Evolutionary conservation across 2,797 vertebrate genomes (phyloP).

Genomic region (Hapalemur alaotrensis): DNA sequence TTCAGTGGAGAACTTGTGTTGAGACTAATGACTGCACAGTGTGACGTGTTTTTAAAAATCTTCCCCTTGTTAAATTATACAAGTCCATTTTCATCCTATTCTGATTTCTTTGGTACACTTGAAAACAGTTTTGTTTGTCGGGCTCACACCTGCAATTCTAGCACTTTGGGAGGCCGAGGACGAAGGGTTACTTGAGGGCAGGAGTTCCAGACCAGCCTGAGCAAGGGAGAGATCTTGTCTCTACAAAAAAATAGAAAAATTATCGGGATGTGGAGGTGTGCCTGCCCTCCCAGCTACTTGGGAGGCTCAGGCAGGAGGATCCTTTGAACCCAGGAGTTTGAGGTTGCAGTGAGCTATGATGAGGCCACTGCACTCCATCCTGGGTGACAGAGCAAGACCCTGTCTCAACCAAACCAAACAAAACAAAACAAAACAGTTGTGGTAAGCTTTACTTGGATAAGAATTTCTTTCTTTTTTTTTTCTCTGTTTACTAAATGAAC

Average conservation of each 20-base stretch:
- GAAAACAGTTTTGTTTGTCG: background rate
- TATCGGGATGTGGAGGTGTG: background rate
- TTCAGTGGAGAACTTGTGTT: background rate
- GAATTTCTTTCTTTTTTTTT: background rate
- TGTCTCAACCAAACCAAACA: background rate
- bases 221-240: background rate
- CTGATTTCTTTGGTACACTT: background rate
- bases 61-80: background rate
- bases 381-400: background rate
- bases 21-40: background rate
- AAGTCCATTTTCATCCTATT: conserved; percentile 10
- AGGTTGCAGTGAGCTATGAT: background rate
- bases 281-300: background rate
- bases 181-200: background rate
- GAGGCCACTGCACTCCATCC: background rate
- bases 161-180: rapidly evolving
- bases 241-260: background rate
- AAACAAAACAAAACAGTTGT: background rate
- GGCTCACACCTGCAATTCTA: background rate
- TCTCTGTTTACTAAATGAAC: background rate
- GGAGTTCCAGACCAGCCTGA: background rate
- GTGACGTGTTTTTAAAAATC: background rate
- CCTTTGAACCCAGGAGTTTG: background rate
- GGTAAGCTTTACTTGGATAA: background rate
- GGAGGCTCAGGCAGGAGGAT: background rate